These are phyloP conservation scores for Climacteris rufus DNA, from an alignment of 2,113 vertebrate genomes.

Conservation along the genomic window DNA sequence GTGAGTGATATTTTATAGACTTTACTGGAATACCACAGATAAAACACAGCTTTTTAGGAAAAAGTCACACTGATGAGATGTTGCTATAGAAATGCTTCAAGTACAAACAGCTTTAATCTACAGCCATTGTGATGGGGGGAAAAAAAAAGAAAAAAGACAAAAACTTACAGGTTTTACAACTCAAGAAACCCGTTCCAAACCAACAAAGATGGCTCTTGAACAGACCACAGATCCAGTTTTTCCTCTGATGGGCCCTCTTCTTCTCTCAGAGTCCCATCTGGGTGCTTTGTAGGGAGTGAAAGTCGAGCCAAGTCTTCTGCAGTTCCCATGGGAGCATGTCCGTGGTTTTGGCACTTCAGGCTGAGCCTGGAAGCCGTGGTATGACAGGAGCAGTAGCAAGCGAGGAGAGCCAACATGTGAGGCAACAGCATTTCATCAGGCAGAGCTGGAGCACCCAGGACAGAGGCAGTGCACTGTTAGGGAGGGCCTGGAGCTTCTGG, in stretches of 20 bases:
- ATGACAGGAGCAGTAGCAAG: not conserved
- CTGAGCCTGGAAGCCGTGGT: not conserved
- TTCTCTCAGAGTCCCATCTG: not conserved
- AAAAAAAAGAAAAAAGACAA: not conserved
- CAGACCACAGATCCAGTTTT: not conserved
- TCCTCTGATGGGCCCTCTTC: not conserved
- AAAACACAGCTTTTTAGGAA: not conserved
- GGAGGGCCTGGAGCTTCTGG: not conserved
- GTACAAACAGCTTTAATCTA: not conserved
- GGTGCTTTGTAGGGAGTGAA: not conserved
- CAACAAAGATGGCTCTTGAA: not conserved
- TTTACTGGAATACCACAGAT: not conserved
- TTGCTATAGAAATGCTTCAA: constrained; percentile 16
- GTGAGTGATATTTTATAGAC: not conserved
- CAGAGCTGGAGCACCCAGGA: not conserved
- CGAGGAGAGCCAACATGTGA: not conserved
- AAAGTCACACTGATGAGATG: not conserved
- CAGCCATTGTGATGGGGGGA: not conserved
- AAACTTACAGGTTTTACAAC: not conserved
- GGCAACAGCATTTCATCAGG: not conserved
- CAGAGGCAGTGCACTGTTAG: not conserved
- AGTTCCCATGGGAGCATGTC: not conserved
- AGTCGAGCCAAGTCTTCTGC: not conserved
- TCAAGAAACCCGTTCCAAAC: not conserved
- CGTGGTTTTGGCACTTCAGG: not conserved